Base-by-base conservation (phyloP, 2,113 vertebrate species). In the Coreoperca whiteheadi region DNA sequence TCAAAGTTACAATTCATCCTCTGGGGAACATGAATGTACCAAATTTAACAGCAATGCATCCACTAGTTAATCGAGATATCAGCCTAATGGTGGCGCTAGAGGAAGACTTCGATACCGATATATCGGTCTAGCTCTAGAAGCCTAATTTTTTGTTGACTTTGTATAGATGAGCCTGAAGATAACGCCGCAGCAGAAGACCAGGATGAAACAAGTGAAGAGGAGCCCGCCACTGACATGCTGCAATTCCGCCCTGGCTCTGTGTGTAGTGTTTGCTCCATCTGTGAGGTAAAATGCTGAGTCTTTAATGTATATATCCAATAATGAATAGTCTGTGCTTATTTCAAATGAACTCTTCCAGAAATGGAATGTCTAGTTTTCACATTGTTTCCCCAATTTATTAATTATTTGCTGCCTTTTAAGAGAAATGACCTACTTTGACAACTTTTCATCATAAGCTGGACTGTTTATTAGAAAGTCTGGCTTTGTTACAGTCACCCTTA, bases 251-350 rank as follows among this genome's bases (percentile, higher is more conserved):
- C 93, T 1, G 96, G 96, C 67, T 97, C 97, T 4, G 63, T 97
- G 79, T 98, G 97, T 61, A 91, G 93, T 4, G 92, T 97, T 77
- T 97, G 97, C 76, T 78, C 95, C 79, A 94, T 97, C 90, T 98
- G 97, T 88, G 90, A 97, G 92, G 97, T 97, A 95, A 75, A 71
- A 48, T 1, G 0, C 61, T 14, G 2, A 53, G 23, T 28, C 16
- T 32, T 6, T n/a, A 20, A 46, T 34, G 8, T 4, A 14, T 21
- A 18, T 50, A 15, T 7, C 43, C 46, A 50, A 2, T 39, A 7
- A 48, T 11, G n/a, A 41, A 30, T n/a, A 21, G 3, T 3, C 20
- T 74, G 8, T 53, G 21, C 11, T 39, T 18, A 18, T 7, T n/a
- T 32, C 21, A 28, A 23, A 68, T 34, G 30, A 28, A 30, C 6